Percentiles rank a stretch among this genome's conserved stretches.
Evolutionary conservation across 2,797 vertebrate genomes (phyloP).

Genomic region (Sebastes nivosus): DNA sequence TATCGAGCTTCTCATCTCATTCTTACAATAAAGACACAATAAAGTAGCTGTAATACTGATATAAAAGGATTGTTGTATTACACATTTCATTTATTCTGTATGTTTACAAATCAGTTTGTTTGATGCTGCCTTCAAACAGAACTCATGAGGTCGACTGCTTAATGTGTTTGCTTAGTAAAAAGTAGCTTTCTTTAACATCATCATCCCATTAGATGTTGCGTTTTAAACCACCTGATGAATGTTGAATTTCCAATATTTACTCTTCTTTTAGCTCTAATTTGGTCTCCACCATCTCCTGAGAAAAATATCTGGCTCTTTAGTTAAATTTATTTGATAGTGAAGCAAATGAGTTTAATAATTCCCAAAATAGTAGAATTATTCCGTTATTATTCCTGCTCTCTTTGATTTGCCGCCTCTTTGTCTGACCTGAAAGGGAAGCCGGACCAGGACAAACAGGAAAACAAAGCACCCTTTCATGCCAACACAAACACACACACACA

Average conservation of each 20-base stretch:
- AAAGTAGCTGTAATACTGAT: too few relatives aligned
- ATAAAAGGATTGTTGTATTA: too few relatives aligned
- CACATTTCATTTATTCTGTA: too few relatives aligned
- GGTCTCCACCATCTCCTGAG: neutral
- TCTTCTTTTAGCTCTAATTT: neutral
- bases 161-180: neutral
- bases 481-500: neutral
- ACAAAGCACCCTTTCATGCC: conserved; percentile 10
- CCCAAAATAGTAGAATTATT: neutral
- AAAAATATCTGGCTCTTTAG: neutral
- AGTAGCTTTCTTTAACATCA: neutral
- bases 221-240: neutral
- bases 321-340: neutral
- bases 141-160: neutral
- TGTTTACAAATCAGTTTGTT: neutral
- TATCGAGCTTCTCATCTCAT: too few relatives aligned
- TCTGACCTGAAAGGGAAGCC: neutral
- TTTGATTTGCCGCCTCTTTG: neutral
- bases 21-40: too few relatives aligned
- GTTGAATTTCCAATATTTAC: neutral
- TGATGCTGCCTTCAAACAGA: neutral
- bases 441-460: conserved; percentile 1
- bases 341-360: neutral
- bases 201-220: neutral
- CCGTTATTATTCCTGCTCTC: neutral